phyloP scores from a whole-genome alignment of 1,140 invertebrate species.

The Pachyrhynchus sulphureomaculatus region DNA sequence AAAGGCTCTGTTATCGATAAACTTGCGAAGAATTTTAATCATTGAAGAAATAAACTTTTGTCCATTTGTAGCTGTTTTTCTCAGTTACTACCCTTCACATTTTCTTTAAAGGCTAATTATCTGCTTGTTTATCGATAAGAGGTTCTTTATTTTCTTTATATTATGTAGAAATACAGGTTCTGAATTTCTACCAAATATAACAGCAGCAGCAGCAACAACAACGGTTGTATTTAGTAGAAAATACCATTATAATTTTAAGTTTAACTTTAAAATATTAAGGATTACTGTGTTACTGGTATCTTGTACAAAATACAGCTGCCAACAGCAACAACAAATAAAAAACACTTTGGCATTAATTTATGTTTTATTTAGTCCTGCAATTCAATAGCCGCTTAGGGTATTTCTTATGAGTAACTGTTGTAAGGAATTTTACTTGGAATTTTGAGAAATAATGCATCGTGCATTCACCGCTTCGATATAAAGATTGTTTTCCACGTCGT shows the following conservation, averaged over 20 bases:
- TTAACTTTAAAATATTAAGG: too few relatives aligned
- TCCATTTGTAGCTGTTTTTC: too few relatives aligned
- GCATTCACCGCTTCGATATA: too few relatives aligned
- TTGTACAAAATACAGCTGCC: neutral
- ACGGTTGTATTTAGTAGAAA: slow-evolving; percentile 1
- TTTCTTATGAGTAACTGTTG: too few relatives aligned
- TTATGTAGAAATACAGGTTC: neutral
- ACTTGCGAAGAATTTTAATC: too few relatives aligned
- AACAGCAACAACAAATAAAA: slow-evolving; percentile 9
- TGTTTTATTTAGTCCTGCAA: neutral
- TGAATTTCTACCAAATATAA: neutral
- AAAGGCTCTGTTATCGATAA: too few relatives aligned
- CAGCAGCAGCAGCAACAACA: slow-evolving; percentile 1
- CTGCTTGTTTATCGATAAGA: neutral
- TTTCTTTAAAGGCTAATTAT: too few relatives aligned
- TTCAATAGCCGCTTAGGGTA: neutral
- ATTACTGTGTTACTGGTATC: neutral
- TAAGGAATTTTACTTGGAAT: too few relatives aligned
- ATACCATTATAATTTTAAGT: neutral
- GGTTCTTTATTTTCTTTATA: neutral
- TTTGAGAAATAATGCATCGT: too few relatives aligned
- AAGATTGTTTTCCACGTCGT: too few relatives aligned
- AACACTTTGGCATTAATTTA: neutral
- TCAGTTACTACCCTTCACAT: too few relatives aligned
- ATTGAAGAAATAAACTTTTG: too few relatives aligned